These are phyloP conservation scores for Thripadectes ignobilis DNA, from an alignment of 2,797 vertebrate species.

Conservation along the genomic window DNA sequence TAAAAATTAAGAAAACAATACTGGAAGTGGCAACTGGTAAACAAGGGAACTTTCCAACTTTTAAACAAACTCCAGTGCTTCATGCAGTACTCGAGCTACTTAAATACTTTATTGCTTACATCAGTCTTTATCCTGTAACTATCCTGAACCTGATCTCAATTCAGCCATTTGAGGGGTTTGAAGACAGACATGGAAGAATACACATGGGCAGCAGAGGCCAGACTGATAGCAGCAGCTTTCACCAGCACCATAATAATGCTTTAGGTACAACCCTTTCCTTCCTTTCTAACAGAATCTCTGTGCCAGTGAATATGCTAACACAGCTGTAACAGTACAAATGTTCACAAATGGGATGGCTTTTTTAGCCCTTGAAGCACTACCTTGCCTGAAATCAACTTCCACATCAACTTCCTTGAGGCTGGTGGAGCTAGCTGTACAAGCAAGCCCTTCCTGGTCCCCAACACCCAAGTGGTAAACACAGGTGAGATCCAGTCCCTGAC, in stretches of 20 bases:
- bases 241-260: not conserved
- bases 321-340: not conserved
- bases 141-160: not conserved
- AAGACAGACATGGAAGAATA: not conserved
- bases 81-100: not conserved
- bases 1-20: not conserved
- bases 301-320: not conserved
- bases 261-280: not conserved
- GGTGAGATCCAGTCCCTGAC: not conserved
- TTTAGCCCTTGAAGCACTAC: not conserved
- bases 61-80: not conserved
- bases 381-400: not conserved
- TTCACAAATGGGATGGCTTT: not conserved
- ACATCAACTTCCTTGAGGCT: accelerated
- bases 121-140: not conserved
- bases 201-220: not conserved
- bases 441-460: not conserved
- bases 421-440: accelerated
- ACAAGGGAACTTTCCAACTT: not conserved
- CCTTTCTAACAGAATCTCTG: not conserved
- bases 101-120: not conserved
- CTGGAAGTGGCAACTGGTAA: not conserved
- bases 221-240: not conserved
- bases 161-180: not conserved
- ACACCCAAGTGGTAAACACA: accelerated